phyloP scores from a whole-genome alignment of 2,113 vertebrate genomes.

The Chaetorhynchus papuensis region DNA sequence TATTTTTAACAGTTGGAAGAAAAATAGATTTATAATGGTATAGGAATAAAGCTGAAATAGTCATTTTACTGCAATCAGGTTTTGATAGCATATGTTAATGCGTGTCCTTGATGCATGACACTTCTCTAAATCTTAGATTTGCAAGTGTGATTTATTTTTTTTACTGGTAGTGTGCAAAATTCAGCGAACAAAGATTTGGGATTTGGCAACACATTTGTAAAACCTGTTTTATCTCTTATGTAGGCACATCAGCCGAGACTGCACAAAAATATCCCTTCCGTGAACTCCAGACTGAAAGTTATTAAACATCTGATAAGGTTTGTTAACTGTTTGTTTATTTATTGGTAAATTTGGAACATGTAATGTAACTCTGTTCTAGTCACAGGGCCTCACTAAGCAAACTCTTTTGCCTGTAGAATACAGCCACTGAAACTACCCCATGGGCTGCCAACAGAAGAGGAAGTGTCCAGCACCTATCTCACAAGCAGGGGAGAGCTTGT shows the following conservation, averaged over 20 bases:
- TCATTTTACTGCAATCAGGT: neutral
- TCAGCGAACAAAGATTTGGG: neutral
- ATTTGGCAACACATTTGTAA: neutral
- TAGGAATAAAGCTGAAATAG: neutral
- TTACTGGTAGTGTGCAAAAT: neutral
- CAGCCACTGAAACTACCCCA: constrained; percentile 87
- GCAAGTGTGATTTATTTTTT: neutral
- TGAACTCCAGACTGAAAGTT: constrained; percentile 86
- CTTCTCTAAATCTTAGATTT: neutral
- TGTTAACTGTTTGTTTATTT: constrained; percentile 44
- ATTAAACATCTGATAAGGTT: constrained; percentile 94
- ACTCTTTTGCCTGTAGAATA: constrained; percentile 73
- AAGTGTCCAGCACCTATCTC: constrained; percentile 81
- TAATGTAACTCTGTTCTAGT: neutral
- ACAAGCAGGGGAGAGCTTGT: constrained; percentile 87
- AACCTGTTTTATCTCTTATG: neutral
- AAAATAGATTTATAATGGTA: neutral
- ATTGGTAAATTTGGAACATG: neutral
- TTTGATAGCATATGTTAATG: neutral
- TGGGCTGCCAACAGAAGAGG: constrained; percentile 86
- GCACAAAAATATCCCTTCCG: constrained; percentile 92
- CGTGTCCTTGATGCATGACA: neutral
- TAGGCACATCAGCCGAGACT: constrained; percentile 82
- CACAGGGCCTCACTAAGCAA: neutral
- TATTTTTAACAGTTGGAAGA: neutral